phyloP scores from a whole-genome alignment of 2,113 vertebrate genomes.

The Gnathonemus echidnorhynchus region DNA sequence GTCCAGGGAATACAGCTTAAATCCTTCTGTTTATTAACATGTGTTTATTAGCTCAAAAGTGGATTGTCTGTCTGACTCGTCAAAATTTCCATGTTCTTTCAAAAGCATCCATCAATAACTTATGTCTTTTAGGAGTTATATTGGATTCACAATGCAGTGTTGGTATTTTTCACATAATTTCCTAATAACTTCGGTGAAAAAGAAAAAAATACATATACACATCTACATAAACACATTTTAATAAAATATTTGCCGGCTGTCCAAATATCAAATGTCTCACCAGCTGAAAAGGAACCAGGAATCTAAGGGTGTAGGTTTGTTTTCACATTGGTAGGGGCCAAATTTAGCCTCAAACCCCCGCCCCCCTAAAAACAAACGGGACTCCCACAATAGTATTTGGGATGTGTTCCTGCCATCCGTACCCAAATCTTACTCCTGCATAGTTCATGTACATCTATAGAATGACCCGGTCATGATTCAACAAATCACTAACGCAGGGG shows the following conservation, averaged over 20 bases:
- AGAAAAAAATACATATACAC: neutral
- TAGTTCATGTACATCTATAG: constrained; percentile 34
- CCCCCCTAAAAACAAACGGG: neutral
- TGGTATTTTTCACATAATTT: neutral
- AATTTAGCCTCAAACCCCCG: neutral
- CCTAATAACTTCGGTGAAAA: neutral
- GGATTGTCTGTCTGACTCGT: neutral
- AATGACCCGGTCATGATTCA: constrained; percentile 20
- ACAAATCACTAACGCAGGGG: neutral
- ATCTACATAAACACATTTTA: neutral
- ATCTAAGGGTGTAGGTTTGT: neutral
- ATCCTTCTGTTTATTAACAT: neutral
- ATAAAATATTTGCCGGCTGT: neutral
- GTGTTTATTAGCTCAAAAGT: neutral
- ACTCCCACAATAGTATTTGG: neutral
- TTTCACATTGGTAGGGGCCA: neutral
- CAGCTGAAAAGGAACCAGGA: neutral
- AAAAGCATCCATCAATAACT: neutral
- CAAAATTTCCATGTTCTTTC: neutral
- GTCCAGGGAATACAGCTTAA: neutral
- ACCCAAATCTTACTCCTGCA: constrained; percentile 40
- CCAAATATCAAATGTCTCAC: neutral
- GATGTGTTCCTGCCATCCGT: neutral
- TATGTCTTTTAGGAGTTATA: neutral
- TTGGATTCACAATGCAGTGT: neutral